A percentile compares a stretch with the other conserved stretches of the same genome.
Evolutionary conservation across 2,888 invertebrate species (phyloP).

Genomic region (Parnassius orleans): DNA sequence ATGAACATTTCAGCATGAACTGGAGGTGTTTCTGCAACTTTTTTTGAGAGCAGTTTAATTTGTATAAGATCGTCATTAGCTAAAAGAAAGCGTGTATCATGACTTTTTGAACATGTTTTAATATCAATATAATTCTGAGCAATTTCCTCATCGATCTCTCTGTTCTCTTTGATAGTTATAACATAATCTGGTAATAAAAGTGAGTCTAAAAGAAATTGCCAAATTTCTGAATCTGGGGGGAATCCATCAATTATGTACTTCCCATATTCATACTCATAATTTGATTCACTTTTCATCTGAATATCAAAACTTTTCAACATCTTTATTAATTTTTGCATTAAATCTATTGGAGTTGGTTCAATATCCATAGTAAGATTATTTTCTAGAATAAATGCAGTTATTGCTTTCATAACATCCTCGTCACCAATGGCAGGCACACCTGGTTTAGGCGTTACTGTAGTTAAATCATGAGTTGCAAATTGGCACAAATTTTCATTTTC

Average conservation of each 20-base stretch:
- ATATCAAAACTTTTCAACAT: constrained; percentile 60
- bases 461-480: constrained; percentile 63
- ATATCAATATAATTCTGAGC: constrained; percentile 59
- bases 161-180: constrained; percentile 76
- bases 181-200: constrained; percentile 78
- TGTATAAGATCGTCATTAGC: constrained; percentile 58
- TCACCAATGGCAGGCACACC: constrained; percentile 65
- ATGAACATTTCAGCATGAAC: constrained; percentile 46
- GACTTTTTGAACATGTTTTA: constrained; percentile 46
- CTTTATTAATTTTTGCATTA: constrained; percentile 60
- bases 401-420: constrained; percentile 64
- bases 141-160: constrained; percentile 59
- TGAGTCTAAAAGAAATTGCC: constrained; percentile 64
- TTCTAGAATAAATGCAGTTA: constrained; percentile 53
- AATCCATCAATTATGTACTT: constrained; percentile 84
- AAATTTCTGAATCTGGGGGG: constrained; percentile 69
- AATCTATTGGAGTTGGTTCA: constrained; percentile 63
- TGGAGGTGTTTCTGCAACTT: constrained; percentile 28
- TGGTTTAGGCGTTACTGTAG: constrained; percentile 45
- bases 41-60: constrained; percentile 45
- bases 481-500: constrained; percentile 39
- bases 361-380: constrained; percentile 68
- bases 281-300: constrained; percentile 44
- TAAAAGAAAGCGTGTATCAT: constrained; percentile 48
- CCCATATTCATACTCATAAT: constrained; percentile 53